Conservation (phyloP, 64 coral and sea anemone genomes). For the Astreopora myriophthalma region DNA sequence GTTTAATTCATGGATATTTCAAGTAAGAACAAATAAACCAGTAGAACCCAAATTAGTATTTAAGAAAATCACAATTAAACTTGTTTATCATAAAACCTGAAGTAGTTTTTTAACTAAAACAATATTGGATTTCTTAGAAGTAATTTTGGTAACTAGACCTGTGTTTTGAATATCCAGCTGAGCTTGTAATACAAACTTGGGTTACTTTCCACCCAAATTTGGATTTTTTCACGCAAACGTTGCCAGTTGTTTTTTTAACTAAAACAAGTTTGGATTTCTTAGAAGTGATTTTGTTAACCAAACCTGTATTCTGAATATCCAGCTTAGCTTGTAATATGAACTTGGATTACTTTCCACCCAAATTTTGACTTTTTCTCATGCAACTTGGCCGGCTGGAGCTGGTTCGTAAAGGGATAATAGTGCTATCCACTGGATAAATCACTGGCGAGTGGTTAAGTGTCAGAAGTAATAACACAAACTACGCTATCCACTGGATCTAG, state of each 20-base stretch:
- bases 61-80: conserved; percentile 67
- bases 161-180: conserved; percentile 47
- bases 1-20: conserved; percentile 58
- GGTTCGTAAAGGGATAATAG: too few relatives aligned
- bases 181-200: conserved; percentile 30
- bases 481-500: too few relatives aligned
- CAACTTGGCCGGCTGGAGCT: conserved; percentile 12
- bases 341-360: conserved; percentile 28
- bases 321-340: conserved; percentile 41
- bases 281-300: conserved; percentile 27
- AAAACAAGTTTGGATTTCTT: conserved; percentile 64
- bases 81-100: conserved; percentile 63
- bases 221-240: conserved; percentile 18
- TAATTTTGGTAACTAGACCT: conserved; percentile 18
- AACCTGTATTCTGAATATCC: conserved; percentile 34
- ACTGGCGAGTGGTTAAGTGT: too few relatives aligned
- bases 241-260: conserved; percentile 29
- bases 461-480: too few relatives aligned
- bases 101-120: conserved; percentile 54
- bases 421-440: too few relatives aligned
- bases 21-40: conserved; percentile 56
- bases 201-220: conserved; percentile 16
- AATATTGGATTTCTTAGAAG: conserved; percentile 45
- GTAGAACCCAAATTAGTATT: conserved; percentile 65
- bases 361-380: conserved; percentile 31